phyloP scores from a whole-genome alignment of 2,797 vertebrate species.

The Sebastes paucispinis region DNA sequence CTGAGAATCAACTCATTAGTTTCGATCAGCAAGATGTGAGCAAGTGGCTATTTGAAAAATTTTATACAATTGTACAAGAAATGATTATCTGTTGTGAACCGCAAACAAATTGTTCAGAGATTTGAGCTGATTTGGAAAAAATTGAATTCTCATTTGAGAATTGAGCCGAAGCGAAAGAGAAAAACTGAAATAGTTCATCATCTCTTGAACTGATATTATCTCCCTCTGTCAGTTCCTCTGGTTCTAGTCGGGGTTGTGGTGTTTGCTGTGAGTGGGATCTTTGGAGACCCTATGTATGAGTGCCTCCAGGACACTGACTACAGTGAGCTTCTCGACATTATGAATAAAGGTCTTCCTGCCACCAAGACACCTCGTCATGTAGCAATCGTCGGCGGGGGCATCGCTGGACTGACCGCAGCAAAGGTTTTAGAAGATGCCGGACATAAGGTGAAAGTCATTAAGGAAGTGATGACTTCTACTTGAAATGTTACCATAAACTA shows the following conservation, averaged over 20 bases:
- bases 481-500: background rate
- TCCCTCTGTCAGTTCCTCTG: conserved; percentile 64
- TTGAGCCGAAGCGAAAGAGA: too few species aligned
- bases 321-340: conserved; percentile 77
- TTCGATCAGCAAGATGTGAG: too few species aligned
- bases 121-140: too few species aligned
- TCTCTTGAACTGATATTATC: background rate
- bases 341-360: conserved; percentile 80
- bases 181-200: background rate
- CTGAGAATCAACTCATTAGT: too few species aligned
- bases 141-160: too few species aligned
- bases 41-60: too few species aligned
- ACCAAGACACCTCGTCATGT: conserved; percentile 71
- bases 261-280: conserved; percentile 55
- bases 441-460: conserved; percentile 73
- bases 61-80: too few species aligned
- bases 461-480: background rate
- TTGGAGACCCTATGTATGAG: conserved; percentile 75
- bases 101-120: too few species aligned
- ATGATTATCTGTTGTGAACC: too few species aligned
- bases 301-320: conserved; percentile 87
- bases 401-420: conserved; percentile 83
- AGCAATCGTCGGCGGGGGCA: conserved; percentile 79
- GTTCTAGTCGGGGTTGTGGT: conserved; percentile 62
- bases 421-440: conserved; percentile 82